Evolutionary conservation across 1,140 invertebrate species (phyloP), one percentile per base, ranked within the genome.

Genomic region (Sycophaga agraensis): DNA sequence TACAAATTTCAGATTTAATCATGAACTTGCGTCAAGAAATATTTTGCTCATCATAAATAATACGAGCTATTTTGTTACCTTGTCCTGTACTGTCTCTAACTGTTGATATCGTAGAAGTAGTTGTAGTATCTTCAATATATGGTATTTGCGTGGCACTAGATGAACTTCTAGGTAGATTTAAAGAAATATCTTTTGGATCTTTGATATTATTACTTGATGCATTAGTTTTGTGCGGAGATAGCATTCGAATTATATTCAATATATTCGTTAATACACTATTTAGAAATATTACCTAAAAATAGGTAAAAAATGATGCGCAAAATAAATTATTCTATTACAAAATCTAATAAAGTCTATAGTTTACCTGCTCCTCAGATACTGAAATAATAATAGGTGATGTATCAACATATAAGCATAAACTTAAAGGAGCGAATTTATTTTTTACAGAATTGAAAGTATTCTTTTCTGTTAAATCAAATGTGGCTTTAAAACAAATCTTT

Each of bases 381-480:
- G 84, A 82, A 53, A 86, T 70, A 21, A 75, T 70, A 24, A 86
- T 80, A 28, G 84, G 82, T 19, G 82, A 80, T 54, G 82, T 86
- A 66, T 86, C 84, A 34, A 85, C 78, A 61, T 87, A 85, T 40
- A 86, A 77, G 68, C 81, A 85, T 43, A 86, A 67, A 26, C 82
- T 82, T 26, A 86, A 71, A 35, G 80, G 74, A 11, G 74, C 74
- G 19, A 80, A 57, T 46, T 65, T 73, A 62, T 73, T 75, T 58
- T 65, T 69, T 16, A 57, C 66, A 48, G 57, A 50, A 48, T 71
- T 69, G 16, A 59, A 66, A 49, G 66, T 64, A 39, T 74, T 61
- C 71, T 84, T 83, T 2, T 79, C 78, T 24, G 82, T 83, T 8
- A 84, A 72, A 48, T 83, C 84, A 31, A 87, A 72, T 1, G 86